Evolutionary conservation across 2,888 invertebrate genomes (phyloP), one percentile per base, ranked within the genome.

Genomic region (Trachelus stipa): DNA sequence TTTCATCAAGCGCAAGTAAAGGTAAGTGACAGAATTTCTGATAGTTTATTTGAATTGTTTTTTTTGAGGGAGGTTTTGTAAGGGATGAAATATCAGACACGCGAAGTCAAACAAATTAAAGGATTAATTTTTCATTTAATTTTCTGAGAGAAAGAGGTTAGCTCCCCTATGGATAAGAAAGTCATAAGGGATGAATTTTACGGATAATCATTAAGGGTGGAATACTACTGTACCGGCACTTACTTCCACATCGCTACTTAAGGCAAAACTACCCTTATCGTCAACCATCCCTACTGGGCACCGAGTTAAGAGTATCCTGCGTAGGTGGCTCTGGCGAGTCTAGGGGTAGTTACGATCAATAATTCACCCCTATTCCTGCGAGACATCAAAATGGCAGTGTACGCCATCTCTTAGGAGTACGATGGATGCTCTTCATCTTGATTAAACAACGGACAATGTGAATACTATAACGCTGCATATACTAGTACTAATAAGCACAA

Each of bases 261-360:
- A 71, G 12, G 12, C 23, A 73, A 76, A 76, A 81, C 78, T 73
- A 77, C 76, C 75, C 75, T 80, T 82, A 82, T 82, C 81, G 74
- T 35, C n/a, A 30, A n/a, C n/a, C 34, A 71, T 34, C 23, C 15
- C 33, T 31, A 4, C 71, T 71, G n/a, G 74, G 1, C 34, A 85
- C 84, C 82, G 88, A 88, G 30, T 76, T 23, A 15, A 23, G 31
- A 56, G 73, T 69, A 76, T 80, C 56, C 9, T 56, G 77, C 81
- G 85, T 87, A 90, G 90, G 88, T 90, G 90, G 88, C 90, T 86
- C 86, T 88, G 85, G 85, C 79, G 80, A 86, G 79, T 79, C 81
- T 74, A 34, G 80, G 77, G 76, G 77, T 76, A 74, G 77, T 73
- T 37, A 77, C 76, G 85, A 90, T 90, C 90, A 89, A 90, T 90